Evolutionary conservation across 2,797 vertebrate genomes (phyloP).

Genomic region (Tamandua tetradactyla): DNA sequence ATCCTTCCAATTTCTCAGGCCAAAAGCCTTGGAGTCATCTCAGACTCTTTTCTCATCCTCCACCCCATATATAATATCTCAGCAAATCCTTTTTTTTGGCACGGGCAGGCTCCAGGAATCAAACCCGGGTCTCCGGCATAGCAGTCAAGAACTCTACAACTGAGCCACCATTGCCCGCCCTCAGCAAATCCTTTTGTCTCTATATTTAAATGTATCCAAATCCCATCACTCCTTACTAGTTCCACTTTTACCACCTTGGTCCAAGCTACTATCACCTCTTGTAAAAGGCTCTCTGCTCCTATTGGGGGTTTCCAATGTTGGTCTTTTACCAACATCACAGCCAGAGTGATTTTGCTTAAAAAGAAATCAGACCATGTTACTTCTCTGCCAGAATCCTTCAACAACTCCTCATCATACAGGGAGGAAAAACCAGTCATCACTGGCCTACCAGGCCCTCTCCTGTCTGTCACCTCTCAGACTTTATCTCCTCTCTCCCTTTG

Average conservation of each 20-base stretch:
- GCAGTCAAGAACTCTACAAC: no score
- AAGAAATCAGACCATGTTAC: constrained; percentile 24
- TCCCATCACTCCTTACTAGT: neutral
- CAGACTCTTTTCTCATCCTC: constrained; percentile 27
- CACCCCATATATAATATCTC: neutral
- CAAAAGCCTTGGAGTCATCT: neutral
- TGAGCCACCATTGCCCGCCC: no score
- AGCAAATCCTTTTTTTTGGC: constrained; percentile 33
- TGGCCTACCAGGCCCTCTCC: neutral
- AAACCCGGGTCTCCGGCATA: no score
- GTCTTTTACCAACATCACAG: neutral
- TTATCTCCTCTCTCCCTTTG: neutral
- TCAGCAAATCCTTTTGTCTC: constrained; percentile 28
- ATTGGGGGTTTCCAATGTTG: neutral
- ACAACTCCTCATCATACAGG: neutral
- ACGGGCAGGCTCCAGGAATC: no score
- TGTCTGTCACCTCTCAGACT: neutral
- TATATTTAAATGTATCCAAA: neutral
- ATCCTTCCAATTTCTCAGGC: constrained; percentile 27
- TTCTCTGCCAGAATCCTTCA: neutral
- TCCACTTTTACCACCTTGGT: neutral
- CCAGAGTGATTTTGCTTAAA: constrained; percentile 36
- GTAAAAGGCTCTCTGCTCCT: neutral
- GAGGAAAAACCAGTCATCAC: neutral
- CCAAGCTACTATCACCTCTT: neutral